Conservation (phyloP, 2,113 vertebrate species). For the Talpa occidentalis region DNA sequence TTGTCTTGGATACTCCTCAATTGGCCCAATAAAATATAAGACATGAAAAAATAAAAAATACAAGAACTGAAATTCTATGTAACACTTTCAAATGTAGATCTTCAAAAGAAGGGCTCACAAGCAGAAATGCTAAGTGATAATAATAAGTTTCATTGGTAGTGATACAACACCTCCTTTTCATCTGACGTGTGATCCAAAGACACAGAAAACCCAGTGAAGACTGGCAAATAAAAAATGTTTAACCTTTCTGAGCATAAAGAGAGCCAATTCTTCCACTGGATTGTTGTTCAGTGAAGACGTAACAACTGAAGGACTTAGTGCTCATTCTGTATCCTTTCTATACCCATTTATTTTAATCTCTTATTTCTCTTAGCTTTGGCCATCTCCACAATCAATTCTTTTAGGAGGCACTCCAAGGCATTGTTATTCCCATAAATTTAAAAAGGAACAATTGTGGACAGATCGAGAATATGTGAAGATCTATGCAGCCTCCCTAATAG, state of each 20-base stretch:
- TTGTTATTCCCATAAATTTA: background rate
- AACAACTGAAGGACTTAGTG: background rate
- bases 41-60: constrained; percentile 21
- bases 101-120: background rate
- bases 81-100: background rate
- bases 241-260: background rate
- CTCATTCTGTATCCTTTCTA: background rate
- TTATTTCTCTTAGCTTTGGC: background rate
- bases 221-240: background rate
- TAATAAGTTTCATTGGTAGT: background rate
- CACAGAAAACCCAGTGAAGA: background rate
- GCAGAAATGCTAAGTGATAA: background rate
- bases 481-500: background rate
- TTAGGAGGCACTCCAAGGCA: background rate
- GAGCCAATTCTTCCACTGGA: background rate
- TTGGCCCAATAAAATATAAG: constrained; percentile 34
- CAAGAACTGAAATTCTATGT: background rate
- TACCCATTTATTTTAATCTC: background rate
- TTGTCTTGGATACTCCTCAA: background rate
- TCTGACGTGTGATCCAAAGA: background rate
- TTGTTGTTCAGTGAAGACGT: background rate
- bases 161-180: background rate
- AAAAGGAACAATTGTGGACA: background rate
- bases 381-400: background rate
- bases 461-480: constrained; percentile 8